Evolutionary conservation across 2,113 vertebrate genomes (phyloP), one percentile per base, ranked within the genome.

Genomic region (Entelurus aequoreus): DNA sequence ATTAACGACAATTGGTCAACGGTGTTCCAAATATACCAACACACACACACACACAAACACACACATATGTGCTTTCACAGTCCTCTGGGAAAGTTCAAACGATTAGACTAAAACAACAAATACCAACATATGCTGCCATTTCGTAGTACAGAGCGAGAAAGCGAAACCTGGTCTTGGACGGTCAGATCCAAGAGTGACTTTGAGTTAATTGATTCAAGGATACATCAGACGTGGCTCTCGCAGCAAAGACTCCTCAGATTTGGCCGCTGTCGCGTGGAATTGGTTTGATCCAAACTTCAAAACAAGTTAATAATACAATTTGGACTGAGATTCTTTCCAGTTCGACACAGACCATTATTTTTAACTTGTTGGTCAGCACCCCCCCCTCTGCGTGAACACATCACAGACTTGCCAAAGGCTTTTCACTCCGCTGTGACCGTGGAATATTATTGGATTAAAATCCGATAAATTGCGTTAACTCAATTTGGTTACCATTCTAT

Each of bases 141-240:
- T 73, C 72, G 60, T 48, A 75, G 66, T 44, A 60, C 63, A 70
- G 65, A 66, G 73, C 6, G 54, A 62, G 51, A 57, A 59, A 62
- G 66, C 36, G 65, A 76, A 72, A 76, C 57, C 72, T 16, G 47
- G 54, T 60, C 72, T 44, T 60, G 63, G 62, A 70, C 50, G 66
- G 68, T 70, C n/a, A 73, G 69, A 74, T 80, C 73, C 75, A 40
- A 76, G 55, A 54, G 60, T 65, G 46, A 69, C 66, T 66, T 65
- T 59, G 65, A 78, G 77, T 75, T 82, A 82, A 84, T 75, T 85
- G 71, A 82, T 78, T 83, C 79, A 79, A 77, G 75, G 76, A 69
- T 62, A 65, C 77, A 80, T 71, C 73, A 79, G 68, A 78, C 76
- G 76, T 64, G 64, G 58, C 66, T 53, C 66, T 78, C 70, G 60